phyloP scores from a whole-genome alignment of 2,113 vertebrate species.

The Pimephales promelas region DNA sequence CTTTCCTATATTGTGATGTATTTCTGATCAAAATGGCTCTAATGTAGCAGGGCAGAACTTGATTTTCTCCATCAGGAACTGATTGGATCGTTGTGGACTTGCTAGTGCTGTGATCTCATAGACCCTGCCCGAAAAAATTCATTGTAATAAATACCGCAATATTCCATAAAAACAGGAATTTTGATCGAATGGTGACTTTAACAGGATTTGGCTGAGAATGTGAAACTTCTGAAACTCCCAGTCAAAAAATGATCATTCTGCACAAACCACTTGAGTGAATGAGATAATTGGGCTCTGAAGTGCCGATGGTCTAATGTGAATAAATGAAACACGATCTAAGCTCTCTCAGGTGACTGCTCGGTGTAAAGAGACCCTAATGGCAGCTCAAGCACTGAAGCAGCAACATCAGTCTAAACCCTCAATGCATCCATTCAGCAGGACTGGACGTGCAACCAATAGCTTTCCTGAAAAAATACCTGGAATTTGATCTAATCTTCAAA shows the following conservation, averaged over 20 bases:
- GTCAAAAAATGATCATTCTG: neutral
- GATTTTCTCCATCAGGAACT: too few species aligned
- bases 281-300: slow-evolving; percentile 8
- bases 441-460: neutral
- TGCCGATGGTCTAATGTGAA: slow-evolving; percentile 18
- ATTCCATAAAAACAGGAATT: too few species aligned
- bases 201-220: neutral
- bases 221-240: neutral
- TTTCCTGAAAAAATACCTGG: neutral
- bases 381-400: neutral
- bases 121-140: too few species aligned
- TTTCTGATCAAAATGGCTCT: too few species aligned
- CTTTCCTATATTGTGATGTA: too few species aligned
- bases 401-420: slow-evolving; percentile 3
- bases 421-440: slow-evolving; percentile 27
- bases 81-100: too few species aligned
- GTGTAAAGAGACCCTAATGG: slow-evolving; percentile 19
- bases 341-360: slow-evolving; percentile 29
- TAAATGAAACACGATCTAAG: slow-evolving; percentile 34
- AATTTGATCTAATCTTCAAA: slow-evolving; percentile 30
- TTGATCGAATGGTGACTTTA: too few species aligned
- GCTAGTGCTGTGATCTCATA: too few species aligned
- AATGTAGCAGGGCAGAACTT: too few species aligned
- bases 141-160: too few species aligned
- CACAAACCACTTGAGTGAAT: slow-evolving; percentile 2